Conservation (phyloP, 1,140 invertebrate genomes). For the Rhizoglyphus robini region DNA sequence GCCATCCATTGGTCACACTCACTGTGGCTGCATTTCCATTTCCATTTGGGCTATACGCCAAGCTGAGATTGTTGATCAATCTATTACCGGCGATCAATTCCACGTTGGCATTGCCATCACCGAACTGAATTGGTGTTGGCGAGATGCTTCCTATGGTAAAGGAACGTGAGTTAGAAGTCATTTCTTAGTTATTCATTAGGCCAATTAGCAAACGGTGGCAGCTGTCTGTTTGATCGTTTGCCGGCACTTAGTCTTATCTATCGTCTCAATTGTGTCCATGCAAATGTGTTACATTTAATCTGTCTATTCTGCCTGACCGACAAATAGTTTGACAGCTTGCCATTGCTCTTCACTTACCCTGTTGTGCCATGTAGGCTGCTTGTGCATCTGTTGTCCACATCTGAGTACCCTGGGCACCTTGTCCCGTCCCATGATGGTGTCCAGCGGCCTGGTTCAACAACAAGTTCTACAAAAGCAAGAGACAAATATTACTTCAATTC, state of each 20-base stretch:
- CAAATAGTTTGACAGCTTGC: too few species aligned
- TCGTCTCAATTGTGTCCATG: too few species aligned
- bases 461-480: neutral
- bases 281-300: too few species aligned
- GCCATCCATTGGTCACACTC: neutral
- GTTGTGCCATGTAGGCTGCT: neutral
- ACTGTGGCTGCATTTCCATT: conserved; percentile 4
- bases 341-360: too few species aligned
- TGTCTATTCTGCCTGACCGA: too few species aligned
- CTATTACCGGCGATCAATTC: neutral
- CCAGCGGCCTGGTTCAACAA: neutral
- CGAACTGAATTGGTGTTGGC: conserved; percentile 3
- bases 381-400: neutral
- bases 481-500: too few species aligned
- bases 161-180: neutral
- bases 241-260: too few species aligned
- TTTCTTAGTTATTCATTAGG: neutral
- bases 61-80: neutral
- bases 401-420: neutral
- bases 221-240: too few species aligned
- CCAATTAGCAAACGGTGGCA: too few species aligned
- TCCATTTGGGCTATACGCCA: neutral
- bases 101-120: neutral
- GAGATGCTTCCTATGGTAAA: conserved; percentile 2
- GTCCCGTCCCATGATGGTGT: neutral